A percentile compares a stretch with the other conserved stretches of the same genome.
phyloP scores from a whole-genome alignment of 35 echinoderm and acorn worm genomes.

The Strongylocentrotus purpuratus region DNA sequence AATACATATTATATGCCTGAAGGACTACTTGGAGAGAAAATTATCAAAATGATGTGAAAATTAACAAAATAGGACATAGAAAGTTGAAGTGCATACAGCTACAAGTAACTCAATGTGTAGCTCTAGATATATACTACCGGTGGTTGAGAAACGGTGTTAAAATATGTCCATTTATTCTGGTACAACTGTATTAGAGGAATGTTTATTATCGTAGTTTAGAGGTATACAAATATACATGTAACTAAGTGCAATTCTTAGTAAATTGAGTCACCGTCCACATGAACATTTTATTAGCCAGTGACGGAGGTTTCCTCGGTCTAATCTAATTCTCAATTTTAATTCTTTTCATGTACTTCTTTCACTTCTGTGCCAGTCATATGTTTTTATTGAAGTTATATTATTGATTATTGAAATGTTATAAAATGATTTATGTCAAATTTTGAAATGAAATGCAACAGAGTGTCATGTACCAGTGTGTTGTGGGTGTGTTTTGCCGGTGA shows the following conservation, averaged over 20 bases:
- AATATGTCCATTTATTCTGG: no score
- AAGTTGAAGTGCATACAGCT: neutral
- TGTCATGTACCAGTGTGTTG: neutral
- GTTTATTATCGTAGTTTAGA: neutral
- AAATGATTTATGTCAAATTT: no score
- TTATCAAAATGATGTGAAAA: neutral
- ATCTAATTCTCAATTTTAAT: neutral
- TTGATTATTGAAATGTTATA: no score
- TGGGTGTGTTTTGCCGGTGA: neutral
- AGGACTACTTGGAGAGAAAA: no score
- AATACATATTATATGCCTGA: neutral
- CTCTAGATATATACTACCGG: neutral
- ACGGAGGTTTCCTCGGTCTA: neutral
- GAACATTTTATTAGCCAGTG: neutral
- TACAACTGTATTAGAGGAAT: neutral
- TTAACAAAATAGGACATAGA: neutral
- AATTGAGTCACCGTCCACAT: neutral
- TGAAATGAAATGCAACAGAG: no score
- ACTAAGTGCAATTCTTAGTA: constrained; percentile 5
- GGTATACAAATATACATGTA: neutral
- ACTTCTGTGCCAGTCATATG: neutral
- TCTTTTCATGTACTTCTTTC: neutral
- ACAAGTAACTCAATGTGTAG: neutral
- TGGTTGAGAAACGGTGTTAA: no score
- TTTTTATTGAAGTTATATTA: neutral